Percentiles rank a stretch among this genome's conserved stretches.
Conservation (phyloP, 2,888 invertebrate genomes). For the Pammene fasciana region DNA sequence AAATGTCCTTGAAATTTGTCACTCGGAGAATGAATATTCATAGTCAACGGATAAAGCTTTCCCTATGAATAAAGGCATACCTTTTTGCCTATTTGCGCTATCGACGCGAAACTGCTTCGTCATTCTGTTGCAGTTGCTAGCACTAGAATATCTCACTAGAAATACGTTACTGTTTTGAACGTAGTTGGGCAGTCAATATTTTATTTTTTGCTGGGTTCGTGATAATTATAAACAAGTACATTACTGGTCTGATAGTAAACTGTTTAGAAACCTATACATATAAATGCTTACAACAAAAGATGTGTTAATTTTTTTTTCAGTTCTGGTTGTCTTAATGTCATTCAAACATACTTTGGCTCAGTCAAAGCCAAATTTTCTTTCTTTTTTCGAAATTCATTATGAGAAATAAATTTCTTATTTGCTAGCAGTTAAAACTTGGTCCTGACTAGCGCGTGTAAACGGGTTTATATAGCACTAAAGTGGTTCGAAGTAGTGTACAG, state of each 20-base stretch:
- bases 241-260: neutral
- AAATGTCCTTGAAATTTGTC: conserved; percentile 33
- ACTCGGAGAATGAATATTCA: conserved; percentile 37
- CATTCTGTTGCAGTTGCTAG: conserved; percentile 48
- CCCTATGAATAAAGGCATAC: conserved; percentile 35
- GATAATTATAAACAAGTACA: no score
- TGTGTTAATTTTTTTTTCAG: no score
- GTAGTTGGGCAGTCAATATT: neutral
- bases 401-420: neutral
- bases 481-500: neutral
- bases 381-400: neutral
- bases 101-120: conserved; percentile 59
- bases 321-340: neutral
- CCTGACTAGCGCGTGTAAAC: neutral
- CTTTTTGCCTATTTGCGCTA: conserved; percentile 54
- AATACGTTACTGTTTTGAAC: conserved; percentile 26
- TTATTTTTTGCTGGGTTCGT: no score
- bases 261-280: no score
- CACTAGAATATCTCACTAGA: conserved; percentile 43
- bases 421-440: neutral
- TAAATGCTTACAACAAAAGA: no score
- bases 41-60: conserved; percentile 32
- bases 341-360: neutral
- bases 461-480: conserved; percentile 1
- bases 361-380: neutral